Base-by-base conservation (phyloP, 2,888 invertebrate genomes). In the Trichogramma evanescens region DNA sequence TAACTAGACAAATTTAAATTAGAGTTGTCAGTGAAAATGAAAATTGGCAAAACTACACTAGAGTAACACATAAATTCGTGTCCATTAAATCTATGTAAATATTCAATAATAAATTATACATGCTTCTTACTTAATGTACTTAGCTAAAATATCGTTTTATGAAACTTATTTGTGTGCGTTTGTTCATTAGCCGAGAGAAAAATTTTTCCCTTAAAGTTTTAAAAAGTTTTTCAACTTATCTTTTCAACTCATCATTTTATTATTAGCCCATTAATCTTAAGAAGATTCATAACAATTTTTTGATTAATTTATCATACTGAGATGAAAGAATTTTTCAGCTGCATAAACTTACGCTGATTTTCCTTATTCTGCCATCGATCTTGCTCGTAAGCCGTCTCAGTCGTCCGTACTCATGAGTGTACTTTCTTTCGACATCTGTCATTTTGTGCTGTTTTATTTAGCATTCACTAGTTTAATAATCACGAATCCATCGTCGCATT, bases 401-500 rank as follows among this genome's bases (percentile, higher is more conserved):
- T 70, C 88, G 82, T 62, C 81, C 82, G 68, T 89, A 90, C 72
- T 89, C 90, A 68, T 84, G 83, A 10, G 83, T 83, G 74, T 90
- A 90, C 56, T 74, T 77, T 65, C 74, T 74, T 62, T 78, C 79
- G 6, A 74, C 69, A 50, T 77, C 76, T 41, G 72, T 69, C 76
- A 77, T 76, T 42, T 63, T 60, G 5, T 7, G 13, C 2, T 26
- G 26, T 26, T 59, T 54, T 54, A 9, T 4, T 38, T 7, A 6
- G 9, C 26, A 42, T 6, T n/a, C n/a, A 6, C 45, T 41, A 9
- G 48, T 48, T 46, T 46, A 10, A 38, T 41, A 54, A 38, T 48
- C 10, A n/a, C 39, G 39, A 39, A 39, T 54, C 48, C 9, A 39
- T 54, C 41, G 6, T 5, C 49, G n/a, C 44, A 3, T 26, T 26